Conservation (phyloP, 92 coral and sea anemone genomes). For the Porites cylindrica region DNA sequence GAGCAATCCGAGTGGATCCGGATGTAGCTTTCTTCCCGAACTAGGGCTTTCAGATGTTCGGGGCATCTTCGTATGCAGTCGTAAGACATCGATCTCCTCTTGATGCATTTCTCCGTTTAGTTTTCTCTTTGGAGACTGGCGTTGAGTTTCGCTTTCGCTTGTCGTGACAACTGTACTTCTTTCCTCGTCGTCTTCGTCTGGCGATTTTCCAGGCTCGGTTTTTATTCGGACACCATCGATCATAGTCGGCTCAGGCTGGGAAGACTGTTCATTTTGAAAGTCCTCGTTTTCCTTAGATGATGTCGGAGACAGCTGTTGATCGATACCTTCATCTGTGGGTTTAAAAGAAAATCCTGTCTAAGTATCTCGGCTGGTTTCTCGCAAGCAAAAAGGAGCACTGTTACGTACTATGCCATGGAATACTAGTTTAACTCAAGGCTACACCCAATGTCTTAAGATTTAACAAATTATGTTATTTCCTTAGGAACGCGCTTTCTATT, state of each 20-base stretch:
- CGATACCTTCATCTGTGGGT: conserved; percentile 44
- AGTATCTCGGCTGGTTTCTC: no score
- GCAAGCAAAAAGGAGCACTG: no score
- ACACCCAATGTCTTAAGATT: no score
- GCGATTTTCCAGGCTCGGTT: conserved; percentile 65
- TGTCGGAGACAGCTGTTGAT: conserved; percentile 46
- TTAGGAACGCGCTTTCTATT: no score
- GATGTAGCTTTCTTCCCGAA: conserved; percentile 79
- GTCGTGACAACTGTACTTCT: conserved; percentile 36
- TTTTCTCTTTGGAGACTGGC: conserved; percentile 66
- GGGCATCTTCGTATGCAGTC: conserved; percentile 69
- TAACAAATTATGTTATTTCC: no score
- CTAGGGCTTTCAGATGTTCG: conserved; percentile 83
- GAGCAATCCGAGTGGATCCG: conserved; percentile 90
- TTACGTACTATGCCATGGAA: no score
- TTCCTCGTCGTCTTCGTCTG: conserved; percentile 62
- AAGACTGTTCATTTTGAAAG: conserved; percentile 24
- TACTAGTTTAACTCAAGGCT: no score
- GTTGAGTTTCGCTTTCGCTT: conserved; percentile 37
- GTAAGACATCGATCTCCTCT: conserved; percentile 60
- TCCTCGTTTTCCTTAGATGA: conserved; percentile 37
- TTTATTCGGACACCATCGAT: conserved; percentile 67
- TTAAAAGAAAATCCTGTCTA: not conserved
- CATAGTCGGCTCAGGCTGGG: conserved; percentile 42
- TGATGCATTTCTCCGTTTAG: conserved; percentile 64